Conservation (phyloP, 1,140 invertebrate genomes). For the Trichomalopsis sarcophagae region DNA sequence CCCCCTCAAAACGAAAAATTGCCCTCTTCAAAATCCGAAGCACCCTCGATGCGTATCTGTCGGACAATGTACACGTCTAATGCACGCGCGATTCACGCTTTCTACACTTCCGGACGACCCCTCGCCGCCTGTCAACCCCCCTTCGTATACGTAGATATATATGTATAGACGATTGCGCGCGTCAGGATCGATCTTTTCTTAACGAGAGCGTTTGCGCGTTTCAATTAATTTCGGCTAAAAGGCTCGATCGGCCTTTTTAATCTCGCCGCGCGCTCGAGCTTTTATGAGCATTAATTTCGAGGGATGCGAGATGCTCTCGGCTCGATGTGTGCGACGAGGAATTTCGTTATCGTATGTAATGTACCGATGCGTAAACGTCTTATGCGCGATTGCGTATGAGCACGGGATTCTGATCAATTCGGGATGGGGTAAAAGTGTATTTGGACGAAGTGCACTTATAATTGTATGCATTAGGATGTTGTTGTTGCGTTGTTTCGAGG, state of each 20-base stretch:
- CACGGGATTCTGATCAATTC: background rate
- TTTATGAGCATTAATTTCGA: constrained; percentile 43
- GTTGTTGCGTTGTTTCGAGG: too few relatives aligned
- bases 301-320: background rate
- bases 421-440: too few relatives aligned
- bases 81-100: background rate
- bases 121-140: constrained; percentile 27
- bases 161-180: background rate
- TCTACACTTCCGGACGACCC: background rate
- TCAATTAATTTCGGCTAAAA: constrained; percentile 57
- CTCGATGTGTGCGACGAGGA: background rate
- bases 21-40: background rate
- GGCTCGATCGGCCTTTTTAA: constrained; percentile 29
- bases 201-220: constrained; percentile 55
- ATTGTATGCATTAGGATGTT: too few relatives aligned
- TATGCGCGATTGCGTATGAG: background rate
- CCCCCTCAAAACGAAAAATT: background rate
- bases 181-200: constrained; percentile 45
- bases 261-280: background rate
- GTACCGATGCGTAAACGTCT: background rate
- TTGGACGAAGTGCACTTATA: too few relatives aligned
- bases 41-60: background rate
- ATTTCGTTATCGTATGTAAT: constrained; percentile 31
- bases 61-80: constrained; percentile 6
- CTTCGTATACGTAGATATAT: too few relatives aligned